Base-by-base conservation (phyloP, 1,140 invertebrate species). In the Achroia grisella region DNA sequence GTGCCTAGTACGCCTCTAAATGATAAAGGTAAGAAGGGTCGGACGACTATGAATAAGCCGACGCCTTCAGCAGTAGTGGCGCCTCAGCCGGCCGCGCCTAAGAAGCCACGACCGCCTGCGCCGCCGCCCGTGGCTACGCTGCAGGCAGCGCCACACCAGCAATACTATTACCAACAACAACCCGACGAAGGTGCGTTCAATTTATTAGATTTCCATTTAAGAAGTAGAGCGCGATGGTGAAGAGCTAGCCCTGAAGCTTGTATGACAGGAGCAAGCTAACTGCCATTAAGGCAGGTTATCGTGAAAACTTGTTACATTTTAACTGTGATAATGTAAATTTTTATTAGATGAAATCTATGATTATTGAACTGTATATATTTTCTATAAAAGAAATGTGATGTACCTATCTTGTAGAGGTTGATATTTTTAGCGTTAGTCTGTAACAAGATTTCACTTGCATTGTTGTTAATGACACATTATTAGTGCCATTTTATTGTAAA, bases 191-290 rank as follows among this genome's bases (percentile, higher is more conserved):
- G 86, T 86, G 84, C 84, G 82, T 87, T 86, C 72, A 85, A 86
- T 78, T 86, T 86, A 66, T 62, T 86, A 78, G 86, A 87, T 77
- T 86, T 84, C 72, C 86, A 87, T 69, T 81, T 86, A 73, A 75
- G 86, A 79, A 87, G 80, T 77, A 85, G 86, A 80, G 84, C 82
- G 81, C 80, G 83, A 72, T 87, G 86, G 86, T 87, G 84, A 87
- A 87, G 76, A 74, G 82, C 80, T 81, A 78, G 81, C 83, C 83
- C 83, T 83, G 81, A 83, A 80, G 83, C 82, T 86, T 80, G 85
- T 87, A 87, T 87, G 85, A 87, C 83, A 86, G 85, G 85, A 86
- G 85, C 80, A 77, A 85, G 81, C 78, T 78, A 67, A 68, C 68
- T 71, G 75, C 72, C 72, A 49, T 52, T 55, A 39, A 49, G 62